Conservation (phyloP, 2,888 invertebrate genomes). For the Tiliacea citrago region DNA sequence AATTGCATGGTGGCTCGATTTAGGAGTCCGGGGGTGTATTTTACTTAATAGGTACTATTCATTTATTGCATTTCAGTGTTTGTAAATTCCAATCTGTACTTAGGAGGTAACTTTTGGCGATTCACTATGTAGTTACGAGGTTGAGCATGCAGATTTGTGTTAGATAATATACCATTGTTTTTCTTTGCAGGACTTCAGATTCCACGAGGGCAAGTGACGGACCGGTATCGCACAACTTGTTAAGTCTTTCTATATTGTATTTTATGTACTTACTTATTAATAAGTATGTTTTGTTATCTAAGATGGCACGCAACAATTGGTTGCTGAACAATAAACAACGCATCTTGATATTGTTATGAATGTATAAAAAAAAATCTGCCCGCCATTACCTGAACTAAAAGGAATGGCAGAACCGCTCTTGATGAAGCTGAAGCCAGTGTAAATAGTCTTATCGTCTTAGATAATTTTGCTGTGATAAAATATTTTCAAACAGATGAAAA, state of each 20-base stretch:
- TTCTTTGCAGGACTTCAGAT: constrained; percentile 41
- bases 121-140: background rate
- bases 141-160: background rate
- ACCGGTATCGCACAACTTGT: background rate
- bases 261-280: background rate
- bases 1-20: too few species aligned
- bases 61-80: background rate
- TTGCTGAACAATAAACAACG: background rate
- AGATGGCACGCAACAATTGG: background rate
- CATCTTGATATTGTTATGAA: background rate
- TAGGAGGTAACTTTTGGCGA: background rate
- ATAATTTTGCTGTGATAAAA: background rate
- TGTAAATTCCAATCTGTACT: background rate
- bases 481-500: background rate
- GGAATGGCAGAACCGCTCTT: background rate
- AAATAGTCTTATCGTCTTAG: too few species aligned
- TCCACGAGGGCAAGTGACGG: constrained; percentile 33
- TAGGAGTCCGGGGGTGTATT: background rate
- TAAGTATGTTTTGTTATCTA: background rate
- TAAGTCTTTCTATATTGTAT: background rate
- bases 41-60: too few species aligned
- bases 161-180: background rate
- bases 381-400: background rate
- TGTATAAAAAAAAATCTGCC: background rate
- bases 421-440: background rate